A percentile compares a stretch with the other conserved stretches of the same genome.
Evolutionary conservation across 2,888 invertebrate species (phyloP).

Genomic region (Microplitis deprimator): DNA sequence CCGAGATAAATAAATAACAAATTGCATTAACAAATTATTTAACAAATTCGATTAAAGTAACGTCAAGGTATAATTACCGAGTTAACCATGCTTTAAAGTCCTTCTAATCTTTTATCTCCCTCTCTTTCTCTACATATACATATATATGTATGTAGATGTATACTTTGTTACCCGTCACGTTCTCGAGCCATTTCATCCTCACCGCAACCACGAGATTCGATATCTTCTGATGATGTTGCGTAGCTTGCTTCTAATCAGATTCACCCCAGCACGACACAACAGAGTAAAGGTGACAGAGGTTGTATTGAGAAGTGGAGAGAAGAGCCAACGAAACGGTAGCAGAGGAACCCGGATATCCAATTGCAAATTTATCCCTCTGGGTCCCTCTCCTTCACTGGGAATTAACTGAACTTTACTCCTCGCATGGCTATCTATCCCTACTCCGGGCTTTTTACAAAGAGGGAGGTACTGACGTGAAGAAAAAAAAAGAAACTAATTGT

Average conservation of each 20-base stretch:
- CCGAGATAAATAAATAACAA: not conserved
- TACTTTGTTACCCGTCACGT: constrained; percentile 21
- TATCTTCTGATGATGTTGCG: constrained; percentile 26
- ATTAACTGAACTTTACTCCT: not conserved
- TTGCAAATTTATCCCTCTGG: constrained; percentile 22
- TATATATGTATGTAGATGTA: not conserved
- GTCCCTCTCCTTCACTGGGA: not conserved
- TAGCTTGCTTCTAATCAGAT: constrained; percentile 27
- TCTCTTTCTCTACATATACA: not conserved
- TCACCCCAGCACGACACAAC: not conserved
- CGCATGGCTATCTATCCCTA: not conserved
- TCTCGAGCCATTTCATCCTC: constrained; percentile 31
- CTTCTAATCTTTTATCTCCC: not conserved
- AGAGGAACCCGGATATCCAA: constrained; percentile 2
- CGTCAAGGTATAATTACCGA: constrained; percentile 37
- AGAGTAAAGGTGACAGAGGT: not conserved
- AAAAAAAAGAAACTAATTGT: constrained; percentile 61
- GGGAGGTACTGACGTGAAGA: constrained; percentile 30
- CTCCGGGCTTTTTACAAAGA: not conserved
- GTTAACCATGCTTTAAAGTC: constrained; percentile 17
- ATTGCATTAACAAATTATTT: constrained; percentile 34
- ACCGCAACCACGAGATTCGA: constrained; percentile 17
- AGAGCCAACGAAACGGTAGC: not conserved
- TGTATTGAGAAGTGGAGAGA: not conserved
- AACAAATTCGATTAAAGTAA: constrained; percentile 34